Base-by-base conservation (phyloP, 2,888 invertebrate genomes). In the Oeneis ivallda region DNA sequence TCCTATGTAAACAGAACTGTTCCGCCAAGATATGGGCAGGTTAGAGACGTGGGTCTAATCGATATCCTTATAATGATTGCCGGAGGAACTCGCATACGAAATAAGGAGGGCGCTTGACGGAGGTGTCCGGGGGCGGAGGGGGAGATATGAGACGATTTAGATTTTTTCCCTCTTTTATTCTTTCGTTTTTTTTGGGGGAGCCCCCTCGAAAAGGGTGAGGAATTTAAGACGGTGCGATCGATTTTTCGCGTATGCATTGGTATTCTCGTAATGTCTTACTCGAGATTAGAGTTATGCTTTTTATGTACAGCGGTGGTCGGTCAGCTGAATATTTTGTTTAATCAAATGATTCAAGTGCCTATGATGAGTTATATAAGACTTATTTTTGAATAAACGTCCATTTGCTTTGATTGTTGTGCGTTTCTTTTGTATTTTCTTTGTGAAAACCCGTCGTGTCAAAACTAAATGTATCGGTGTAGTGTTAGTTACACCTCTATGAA, bases 51-150 rank as follows among this genome's bases (percentile, higher is more conserved):
- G 85, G 86, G 81, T 83, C 91, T 92, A 92, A 92, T 92, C 92
- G 92, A 92, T 92, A 92, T 87, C 86, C 89, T 92, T 90, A 90
- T 92, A 92, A 92, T 92, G 92, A 92, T 92, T 91, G 91, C 90
- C 86, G 83, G 86, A 92, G 92, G 88, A 91, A 85, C 91, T 92
- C 90, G 92, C 92, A 92, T 92, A 92, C 92, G 91, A 92, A 92
- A 92, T 92, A 91, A 92, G 92, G 89, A 90, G 90, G 92, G 89
- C 85, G 87, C 86, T 84, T 85, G 86, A 86, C 84, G 81, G 86
- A 88, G 90, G 92, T 91, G 89, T 89, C 85, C 86, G 87, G 84
- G 87, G 70, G 75, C 78, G 74, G 79, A 74, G 77, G 75, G 76
- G 76, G 78, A 87, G 90, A 91, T 92, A 92, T 92, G 92, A 92